Evolutionary conservation across 2,113 vertebrate species (phyloP), one percentile per base, ranked within the genome.

Genomic region (Tamias sibiricus): DNA sequence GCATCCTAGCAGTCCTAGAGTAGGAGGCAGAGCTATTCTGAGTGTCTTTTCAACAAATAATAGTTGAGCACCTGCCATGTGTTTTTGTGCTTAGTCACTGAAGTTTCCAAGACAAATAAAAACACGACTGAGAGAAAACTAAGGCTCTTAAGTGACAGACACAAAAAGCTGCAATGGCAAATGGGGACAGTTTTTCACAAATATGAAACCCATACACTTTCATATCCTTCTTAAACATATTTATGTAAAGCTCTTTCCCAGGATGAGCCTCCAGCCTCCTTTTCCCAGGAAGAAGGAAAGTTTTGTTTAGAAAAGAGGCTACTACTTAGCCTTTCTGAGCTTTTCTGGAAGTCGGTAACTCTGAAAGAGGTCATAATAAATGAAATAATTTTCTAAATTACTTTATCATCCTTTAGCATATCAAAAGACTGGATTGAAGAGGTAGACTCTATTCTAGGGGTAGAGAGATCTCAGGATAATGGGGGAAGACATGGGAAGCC

Each of bases 1-100:
- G 19, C 35, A 81, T 91, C 72, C 4, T 24, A 35, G 54, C 0
- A 52, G 74, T 71, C 26, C 44, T 68, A 17, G 47, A 74, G 24
- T 86, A 42, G 64, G 68, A 82, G 68, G 52, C 30, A 52, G 40
- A 82, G 30, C 49, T 49, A 59, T 42, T 64, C 26, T 76, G 86
- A 82, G 59, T 74, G 62, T 49, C 44, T 81, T 81, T 96, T 85
- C 59, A 71, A 40, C 32, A 91, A 89, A 89, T 72, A 64, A 92
- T 80, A 37, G 90, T 86, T 75, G 59, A 35, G 2, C 59, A 72
- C 52, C 52, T 96, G 75, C 35, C 42, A 77, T 37, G 37, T 49
- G 40, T 32, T 81, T 81, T 5, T 59, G 68, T 32, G 24, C 52
- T 85, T 66, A 81, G 72, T 81, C 82, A 95, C 35, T 10, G 49